Evolutionary conservation across 1,140 invertebrate genomes (phyloP).

Genomic region (Ceratosolen fusciceps): DNA sequence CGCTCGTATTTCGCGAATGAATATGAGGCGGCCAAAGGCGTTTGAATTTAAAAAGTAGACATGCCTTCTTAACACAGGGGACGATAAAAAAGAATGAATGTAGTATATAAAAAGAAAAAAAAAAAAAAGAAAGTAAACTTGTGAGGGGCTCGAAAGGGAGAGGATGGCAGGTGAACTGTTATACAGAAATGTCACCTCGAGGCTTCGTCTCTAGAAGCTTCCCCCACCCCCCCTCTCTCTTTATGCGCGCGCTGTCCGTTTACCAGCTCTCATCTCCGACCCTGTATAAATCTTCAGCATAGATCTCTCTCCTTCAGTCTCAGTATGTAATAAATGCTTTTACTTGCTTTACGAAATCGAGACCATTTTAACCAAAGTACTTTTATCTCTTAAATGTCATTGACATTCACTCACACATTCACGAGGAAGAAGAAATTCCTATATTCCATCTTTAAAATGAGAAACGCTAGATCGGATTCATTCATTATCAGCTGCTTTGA

Average conservation of each 20-base stretch:
- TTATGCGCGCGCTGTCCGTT: no score
- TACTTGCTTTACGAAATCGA: conserved; percentile 47
- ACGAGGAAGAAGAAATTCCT: no score
- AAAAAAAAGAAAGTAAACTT: no score
- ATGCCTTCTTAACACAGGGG: conserved; percentile 59
- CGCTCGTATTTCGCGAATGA: background rate
- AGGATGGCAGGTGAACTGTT: conserved; percentile 52
- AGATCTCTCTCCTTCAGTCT: conserved; percentile 45
- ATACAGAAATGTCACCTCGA: conserved; percentile 55
- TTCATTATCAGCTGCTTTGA: no score
- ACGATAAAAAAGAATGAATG: conserved; percentile 68
- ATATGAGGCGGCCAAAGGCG: background rate
- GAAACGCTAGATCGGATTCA: no score
- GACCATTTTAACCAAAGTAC: conserved; percentile 9
- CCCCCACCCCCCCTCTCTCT: conserved; percentile 36
- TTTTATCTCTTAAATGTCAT: conserved; percentile 11
- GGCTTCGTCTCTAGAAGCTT: conserved; percentile 55
- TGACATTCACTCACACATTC: background rate
- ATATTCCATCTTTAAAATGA: no score
- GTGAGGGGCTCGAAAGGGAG: conserved; percentile 20
- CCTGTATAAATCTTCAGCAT: conserved; percentile 3
- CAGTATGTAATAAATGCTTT: conserved; percentile 53
- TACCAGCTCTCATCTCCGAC: no score
- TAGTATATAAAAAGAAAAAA: conserved; percentile 62
- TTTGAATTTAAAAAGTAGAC: conserved; percentile 65